Evolutionary conservation across 2,113 vertebrate genomes (phyloP).

Genomic region (Megaceryle maxima): DNA sequence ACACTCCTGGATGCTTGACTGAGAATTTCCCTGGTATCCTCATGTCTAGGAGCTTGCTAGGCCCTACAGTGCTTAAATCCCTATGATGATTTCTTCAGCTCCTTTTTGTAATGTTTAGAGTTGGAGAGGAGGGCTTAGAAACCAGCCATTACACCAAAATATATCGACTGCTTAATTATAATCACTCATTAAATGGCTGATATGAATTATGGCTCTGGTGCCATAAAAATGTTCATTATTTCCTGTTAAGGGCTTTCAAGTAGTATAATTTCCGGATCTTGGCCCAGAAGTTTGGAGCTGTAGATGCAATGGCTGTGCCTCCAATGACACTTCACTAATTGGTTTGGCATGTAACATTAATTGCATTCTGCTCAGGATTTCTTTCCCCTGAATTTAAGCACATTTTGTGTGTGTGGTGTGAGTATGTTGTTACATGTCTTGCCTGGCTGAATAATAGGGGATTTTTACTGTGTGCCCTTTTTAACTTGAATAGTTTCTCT

Average conservation of each 20-base stretch:
- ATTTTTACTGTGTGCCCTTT: neutral
- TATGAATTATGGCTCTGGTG: neutral
- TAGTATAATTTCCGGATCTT: slow-evolving; percentile 36
- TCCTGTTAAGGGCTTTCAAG: slow-evolving; percentile 39
- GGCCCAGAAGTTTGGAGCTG: slow-evolving; percentile 36
- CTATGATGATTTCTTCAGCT: neutral
- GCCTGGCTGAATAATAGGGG: neutral
- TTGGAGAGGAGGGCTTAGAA: neutral
- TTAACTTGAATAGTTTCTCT: neutral
- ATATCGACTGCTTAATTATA: slow-evolving; percentile 18
- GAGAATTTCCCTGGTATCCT: neutral
- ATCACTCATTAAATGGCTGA: neutral
- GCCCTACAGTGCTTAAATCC: neutral
- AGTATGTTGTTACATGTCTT: neutral
- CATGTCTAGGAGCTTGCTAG: neutral
- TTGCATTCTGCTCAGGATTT: slow-evolving; percentile 9
- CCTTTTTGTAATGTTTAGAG: neutral
- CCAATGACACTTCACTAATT: slow-evolving; percentile 42
- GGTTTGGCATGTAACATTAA: slow-evolving; percentile 45
- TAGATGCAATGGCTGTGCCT: neutral
- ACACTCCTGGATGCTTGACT: neutral
- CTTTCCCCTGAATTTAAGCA: neutral
- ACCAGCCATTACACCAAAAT: neutral
- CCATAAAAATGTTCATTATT: slow-evolving; percentile 43
- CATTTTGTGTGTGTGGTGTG: neutral